phyloP scores from a whole-genome alignment of 1,140 invertebrate species.

The Nymphalis io region DNA sequence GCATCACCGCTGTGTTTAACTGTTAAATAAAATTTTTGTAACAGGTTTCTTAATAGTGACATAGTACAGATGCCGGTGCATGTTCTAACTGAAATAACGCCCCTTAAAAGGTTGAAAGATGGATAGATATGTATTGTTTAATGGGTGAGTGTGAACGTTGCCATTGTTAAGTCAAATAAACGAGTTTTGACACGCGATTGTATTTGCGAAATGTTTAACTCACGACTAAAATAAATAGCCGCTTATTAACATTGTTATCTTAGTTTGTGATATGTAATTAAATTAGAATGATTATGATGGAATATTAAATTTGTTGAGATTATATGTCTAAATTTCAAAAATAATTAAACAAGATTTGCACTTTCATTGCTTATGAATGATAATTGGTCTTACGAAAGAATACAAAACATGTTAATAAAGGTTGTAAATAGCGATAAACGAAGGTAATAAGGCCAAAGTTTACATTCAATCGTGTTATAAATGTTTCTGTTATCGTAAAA shows the following conservation, averaged over 20 bases:
- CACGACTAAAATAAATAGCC: conserved; percentile 67
- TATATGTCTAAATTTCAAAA: background rate
- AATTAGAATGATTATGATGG: conserved; percentile 64
- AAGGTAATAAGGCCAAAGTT: conserved; percentile 4
- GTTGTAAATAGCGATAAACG: conserved; percentile 41
- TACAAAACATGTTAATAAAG: conserved; percentile 46
- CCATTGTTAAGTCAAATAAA: conserved; percentile 67
- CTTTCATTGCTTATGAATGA: background rate
- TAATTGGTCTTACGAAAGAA: conserved; percentile 33
- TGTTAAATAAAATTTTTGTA: conserved; percentile 16
- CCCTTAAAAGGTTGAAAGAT: conserved; percentile 64
- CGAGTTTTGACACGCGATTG: conserved; percentile 70
- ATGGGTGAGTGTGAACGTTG: conserved; percentile 67
- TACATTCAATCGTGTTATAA: background rate
- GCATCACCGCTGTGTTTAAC: background rate
- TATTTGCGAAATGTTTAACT: conserved; percentile 63
- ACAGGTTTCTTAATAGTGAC: conserved; percentile 20
- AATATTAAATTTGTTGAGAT: conserved; percentile 41
- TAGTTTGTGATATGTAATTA: conserved; percentile 64
- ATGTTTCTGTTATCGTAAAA: conserved; percentile 7
- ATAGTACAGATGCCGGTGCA: conserved; percentile 19
- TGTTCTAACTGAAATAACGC: conserved; percentile 39
- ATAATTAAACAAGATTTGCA: conserved; percentile 11
- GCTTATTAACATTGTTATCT: conserved; percentile 62
- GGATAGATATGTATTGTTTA: conserved; percentile 70